Evolutionary conservation across 2,797 vertebrate genomes (phyloP), one percentile per base, ranked within the genome.

Genomic region (Distichodus sexfasciatus): DNA sequence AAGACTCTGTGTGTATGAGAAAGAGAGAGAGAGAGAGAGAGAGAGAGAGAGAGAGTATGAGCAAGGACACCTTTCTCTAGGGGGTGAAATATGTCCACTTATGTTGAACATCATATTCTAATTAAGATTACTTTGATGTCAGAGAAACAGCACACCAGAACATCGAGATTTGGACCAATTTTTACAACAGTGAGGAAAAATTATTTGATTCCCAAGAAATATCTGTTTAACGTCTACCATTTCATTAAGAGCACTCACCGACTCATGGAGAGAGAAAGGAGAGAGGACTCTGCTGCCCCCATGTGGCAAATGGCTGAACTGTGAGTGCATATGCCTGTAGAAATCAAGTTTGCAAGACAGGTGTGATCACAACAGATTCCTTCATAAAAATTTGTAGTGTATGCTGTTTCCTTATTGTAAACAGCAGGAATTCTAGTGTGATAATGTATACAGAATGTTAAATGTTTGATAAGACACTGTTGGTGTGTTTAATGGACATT

Each of bases 221-320:
- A 10, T 10, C 2, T 4, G 10, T 47, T 47, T 23, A 47, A 47
- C 9, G 9, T 23, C 44, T 21, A 47, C 44, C 47, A 48, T 26
- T 48, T 24, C 10, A 11, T 48, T 24, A n/a, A 0, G 9, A 51
- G 40, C 11, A 36, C 46, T 53, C 26, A 53, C 6, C 36, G 19
- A 38, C 19, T n/a, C n/a, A n/a, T n/a, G n/a, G n/a, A n/a, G n/a
- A n/a, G n/a, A n/a, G n/a, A n/a, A n/a, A 69, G 19, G 26, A 41
- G 35, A 38, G 43, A 48, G 54, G 43, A 15, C 35, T 51, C 38
- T 44, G 38, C 57, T 62, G 46, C 67, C 67, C 31, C 24, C 58
- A 44, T 3, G 67, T 35, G 67, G 67, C 14, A 3, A 2, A 29
- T 2, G 3, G 15, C 1, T 7, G 24, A 38, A 38, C 33, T 38